Evolutionary conservation across 2,797 vertebrate species (phyloP), one percentile per base, ranked within the genome.

Genomic region (Enteromius thamalakanensis): DNA sequence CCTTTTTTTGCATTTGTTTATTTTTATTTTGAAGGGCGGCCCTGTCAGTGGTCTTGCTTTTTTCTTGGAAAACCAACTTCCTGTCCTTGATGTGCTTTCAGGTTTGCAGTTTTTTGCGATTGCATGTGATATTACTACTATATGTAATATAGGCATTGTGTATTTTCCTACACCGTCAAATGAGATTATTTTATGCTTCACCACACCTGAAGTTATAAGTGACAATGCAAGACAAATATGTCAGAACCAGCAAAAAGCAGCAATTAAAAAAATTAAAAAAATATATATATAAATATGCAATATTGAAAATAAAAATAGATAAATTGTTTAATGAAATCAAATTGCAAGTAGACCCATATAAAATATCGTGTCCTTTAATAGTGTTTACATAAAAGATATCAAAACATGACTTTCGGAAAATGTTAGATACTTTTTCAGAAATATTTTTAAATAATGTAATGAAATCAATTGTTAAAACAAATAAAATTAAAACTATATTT

Each of bases 21-120:
- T 87, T 82, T 88, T 60, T 64, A 79, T 84, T 71, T 29, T n/a
- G 60, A 60, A 80, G 79, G 53, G 45, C 17, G 3, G 76, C 67
- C 17, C 49, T 70, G 69, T 79, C 81, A 83, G 76, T 86, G 79
- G 65, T 26, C 53, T 62, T 74, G 69, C 60, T 47, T 62, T 81
- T 83, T 84, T 76, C 42, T 82, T 17, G 15, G 58, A 32, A 58
- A 51, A n/a, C 49, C 34, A 42, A 74, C 70, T 85, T 26, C 49
- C 81, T 80, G 62, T 83, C 53, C 34, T 69, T 81, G 65, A 67
- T 79, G 23, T 80, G 29, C 70, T 32, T 32, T 81, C 23, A 62
- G 34, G 58, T 53, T 40, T 37, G 12, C 34, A 23, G 7, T n/a
- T 60, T 60, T 76, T 5, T 23, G 34, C 32, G 72, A 26, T 40